Evolutionary conservation across 2,113 vertebrate species (phyloP).

Genomic region (Chitala chitala): DNA sequence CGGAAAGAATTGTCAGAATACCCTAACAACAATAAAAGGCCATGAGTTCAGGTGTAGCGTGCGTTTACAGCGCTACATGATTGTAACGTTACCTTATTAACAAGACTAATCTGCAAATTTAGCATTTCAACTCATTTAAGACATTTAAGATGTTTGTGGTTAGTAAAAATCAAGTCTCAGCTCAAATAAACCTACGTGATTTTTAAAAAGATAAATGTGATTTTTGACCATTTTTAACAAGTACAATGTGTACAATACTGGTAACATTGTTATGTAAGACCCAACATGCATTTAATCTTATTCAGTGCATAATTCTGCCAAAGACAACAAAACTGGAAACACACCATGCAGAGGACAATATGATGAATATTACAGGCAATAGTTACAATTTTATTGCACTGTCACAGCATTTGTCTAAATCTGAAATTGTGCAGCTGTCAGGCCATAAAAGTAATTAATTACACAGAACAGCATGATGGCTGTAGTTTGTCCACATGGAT

Average conservation of each 20-base stretch:
- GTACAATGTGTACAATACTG: no score
- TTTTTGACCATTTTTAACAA: no score
- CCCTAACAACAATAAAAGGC: constrained; percentile 19
- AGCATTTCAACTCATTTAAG: background rate
- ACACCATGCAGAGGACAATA: background rate
- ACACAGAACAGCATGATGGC: background rate
- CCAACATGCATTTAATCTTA: no score
- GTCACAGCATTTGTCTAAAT: background rate
- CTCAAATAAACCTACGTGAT: no score
- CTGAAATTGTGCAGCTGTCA: background rate
- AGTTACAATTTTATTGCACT: background rate
- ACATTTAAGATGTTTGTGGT: background rate
- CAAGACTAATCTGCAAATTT: no score
- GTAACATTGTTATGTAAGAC: no score
- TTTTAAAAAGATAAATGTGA: no score
- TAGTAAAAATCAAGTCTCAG: background rate
- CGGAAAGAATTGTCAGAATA: constrained; percentile 42
- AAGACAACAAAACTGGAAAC: background rate
- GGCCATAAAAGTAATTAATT: background rate
- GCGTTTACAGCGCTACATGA: background rate
- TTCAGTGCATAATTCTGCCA: background rate
- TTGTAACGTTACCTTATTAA: no score
- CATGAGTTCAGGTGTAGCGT: constrained; percentile 8
- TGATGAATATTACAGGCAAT: background rate
- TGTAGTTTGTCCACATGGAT: background rate